phyloP scores from a whole-genome alignment of 2,888 invertebrate genomes.

The Dendrolimus houi region DNA sequence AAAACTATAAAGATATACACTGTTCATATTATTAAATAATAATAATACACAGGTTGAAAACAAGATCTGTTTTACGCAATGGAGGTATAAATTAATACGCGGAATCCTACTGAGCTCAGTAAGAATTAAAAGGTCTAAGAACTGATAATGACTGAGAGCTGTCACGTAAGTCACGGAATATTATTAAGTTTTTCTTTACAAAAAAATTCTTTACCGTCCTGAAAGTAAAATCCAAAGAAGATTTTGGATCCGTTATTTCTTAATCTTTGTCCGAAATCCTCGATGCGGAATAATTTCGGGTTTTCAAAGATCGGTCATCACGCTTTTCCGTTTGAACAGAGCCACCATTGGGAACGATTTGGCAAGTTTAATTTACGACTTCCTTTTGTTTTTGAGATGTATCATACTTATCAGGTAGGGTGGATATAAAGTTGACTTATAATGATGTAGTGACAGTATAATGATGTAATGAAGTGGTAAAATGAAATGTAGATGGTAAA shows the following conservation, averaged over 20 bases:
- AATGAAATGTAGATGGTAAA: too few species aligned
- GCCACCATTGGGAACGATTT: slow-evolving; percentile 25
- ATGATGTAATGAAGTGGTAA: too few species aligned
- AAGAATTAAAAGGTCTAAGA: too few species aligned
- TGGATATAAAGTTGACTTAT: too few species aligned
- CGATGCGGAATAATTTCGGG: slow-evolving; percentile 42
- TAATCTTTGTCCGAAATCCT: slow-evolving; percentile 44
- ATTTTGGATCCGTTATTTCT: slow-evolving; percentile 28
- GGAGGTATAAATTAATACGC: too few species aligned
- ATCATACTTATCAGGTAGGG: neutral
- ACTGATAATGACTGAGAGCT: neutral
- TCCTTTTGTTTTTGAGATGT: slow-evolving; percentile 26
- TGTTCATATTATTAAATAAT: too few species aligned
- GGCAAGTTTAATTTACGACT: slow-evolving; percentile 33
- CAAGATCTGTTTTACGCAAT: too few species aligned
- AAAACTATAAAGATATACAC: too few species aligned
- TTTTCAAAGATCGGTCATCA: slow-evolving; percentile 29
- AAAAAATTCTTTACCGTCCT: neutral
- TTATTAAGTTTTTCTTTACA: neutral
- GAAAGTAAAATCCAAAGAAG: slow-evolving; percentile 1
- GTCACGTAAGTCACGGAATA: neutral
- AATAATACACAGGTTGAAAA: too few species aligned
- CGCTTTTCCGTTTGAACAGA: slow-evolving; percentile 20
- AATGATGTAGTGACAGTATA: too few species aligned
- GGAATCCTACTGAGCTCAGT: too few species aligned